Conservation (phyloP, 2,888 invertebrate species). For the Catocala nupta region DNA sequence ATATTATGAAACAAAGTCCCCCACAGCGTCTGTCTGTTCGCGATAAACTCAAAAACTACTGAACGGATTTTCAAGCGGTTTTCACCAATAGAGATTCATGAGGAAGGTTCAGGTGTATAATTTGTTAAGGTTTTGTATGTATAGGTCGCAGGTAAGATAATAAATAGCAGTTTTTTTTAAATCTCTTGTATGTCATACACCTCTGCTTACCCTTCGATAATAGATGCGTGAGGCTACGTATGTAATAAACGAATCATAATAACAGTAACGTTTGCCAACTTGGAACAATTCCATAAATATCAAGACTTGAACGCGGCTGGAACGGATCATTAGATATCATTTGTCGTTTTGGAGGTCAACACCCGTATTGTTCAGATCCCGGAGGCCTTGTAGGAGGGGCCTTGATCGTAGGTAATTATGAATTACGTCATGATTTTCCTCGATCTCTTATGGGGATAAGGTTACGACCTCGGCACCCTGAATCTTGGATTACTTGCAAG, state of each 20-base stretch:
- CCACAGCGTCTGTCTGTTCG: too few relatives aligned
- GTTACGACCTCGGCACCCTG: not conserved
- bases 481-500: not conserved
- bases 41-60: too few relatives aligned
- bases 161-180: too few relatives aligned
- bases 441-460: slow-evolving; percentile 2
- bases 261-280: slow-evolving; percentile 16
- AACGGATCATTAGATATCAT: slow-evolving; percentile 7
- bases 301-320: slow-evolving; percentile 3
- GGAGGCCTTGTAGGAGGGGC: slow-evolving; percentile 2
- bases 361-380: slow-evolving; percentile 10
- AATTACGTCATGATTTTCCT: slow-evolving; percentile 12
- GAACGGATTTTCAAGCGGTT: too few relatives aligned
- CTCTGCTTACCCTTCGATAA: too few relatives aligned
- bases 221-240: too few relatives aligned
- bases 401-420: slow-evolving; percentile 17
- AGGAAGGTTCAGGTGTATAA: too few relatives aligned
- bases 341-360: slow-evolving; percentile 6
- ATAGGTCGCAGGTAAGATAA: too few relatives aligned
- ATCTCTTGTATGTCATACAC: too few relatives aligned
- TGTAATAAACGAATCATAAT: not conserved
- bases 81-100: too few relatives aligned
- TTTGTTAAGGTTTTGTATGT: too few relatives aligned
- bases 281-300: slow-evolving; percentile 22
- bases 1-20: too few relatives aligned